Conservation (phyloP, 2,113 vertebrate genomes). For the pig (Sus scrofa) region DNA sequence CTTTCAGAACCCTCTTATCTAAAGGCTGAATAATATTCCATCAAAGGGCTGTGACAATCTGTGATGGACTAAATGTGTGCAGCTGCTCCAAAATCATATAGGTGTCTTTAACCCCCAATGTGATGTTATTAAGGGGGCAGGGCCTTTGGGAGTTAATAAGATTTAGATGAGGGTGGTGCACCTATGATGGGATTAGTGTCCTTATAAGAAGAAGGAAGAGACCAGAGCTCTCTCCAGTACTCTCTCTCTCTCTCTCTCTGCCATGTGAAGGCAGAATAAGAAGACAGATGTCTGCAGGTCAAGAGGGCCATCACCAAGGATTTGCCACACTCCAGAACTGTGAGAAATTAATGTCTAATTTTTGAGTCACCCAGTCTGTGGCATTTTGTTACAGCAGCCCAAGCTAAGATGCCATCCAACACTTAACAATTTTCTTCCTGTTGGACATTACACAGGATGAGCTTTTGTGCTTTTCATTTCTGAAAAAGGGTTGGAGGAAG, state of each 20-base stretch:
- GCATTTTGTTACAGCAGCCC: background rate
- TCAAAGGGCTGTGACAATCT: background rate
- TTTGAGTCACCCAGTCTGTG: background rate
- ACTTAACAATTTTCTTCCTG: background rate
- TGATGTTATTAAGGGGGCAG: background rate
- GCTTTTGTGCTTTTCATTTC: conserved; percentile 18
- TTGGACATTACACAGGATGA: background rate
- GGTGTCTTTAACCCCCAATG: background rate
- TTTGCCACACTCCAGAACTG: background rate
- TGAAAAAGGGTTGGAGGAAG: background rate
- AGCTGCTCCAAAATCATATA: background rate
- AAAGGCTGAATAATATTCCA: background rate
- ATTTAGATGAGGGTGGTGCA: background rate
- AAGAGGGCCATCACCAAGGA: background rate
- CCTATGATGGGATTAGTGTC: background rate
- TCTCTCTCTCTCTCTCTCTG: background rate
- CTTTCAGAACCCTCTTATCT: background rate
- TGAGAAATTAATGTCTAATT: background rate
- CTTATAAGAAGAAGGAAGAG: background rate
- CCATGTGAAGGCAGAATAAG: background rate
- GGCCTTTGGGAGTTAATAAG: background rate
- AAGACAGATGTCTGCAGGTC: background rate
- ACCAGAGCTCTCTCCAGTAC: background rate
- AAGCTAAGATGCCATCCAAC: background rate
- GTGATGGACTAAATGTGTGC: background rate